phyloP scores from a whole-genome alignment of 2,113 vertebrate species.

The Cyprinus carpio region DNA sequence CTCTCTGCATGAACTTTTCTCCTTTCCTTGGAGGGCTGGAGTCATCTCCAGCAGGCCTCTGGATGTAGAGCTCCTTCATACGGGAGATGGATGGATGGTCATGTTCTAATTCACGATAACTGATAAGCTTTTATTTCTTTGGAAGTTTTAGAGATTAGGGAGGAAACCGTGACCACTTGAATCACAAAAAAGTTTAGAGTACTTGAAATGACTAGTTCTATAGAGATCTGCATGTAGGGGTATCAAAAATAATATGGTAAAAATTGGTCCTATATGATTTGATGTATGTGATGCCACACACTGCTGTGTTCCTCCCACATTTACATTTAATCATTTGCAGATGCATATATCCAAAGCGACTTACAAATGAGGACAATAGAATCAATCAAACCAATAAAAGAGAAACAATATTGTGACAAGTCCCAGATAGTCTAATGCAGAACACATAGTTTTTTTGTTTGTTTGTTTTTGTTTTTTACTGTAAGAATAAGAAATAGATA shows the following conservation, averaged over 20 bases:
- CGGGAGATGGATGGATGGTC: constrained; percentile 53
- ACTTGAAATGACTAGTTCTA: constrained; percentile 12
- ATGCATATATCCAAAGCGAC: neutral
- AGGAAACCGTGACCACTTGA: constrained; percentile 30
- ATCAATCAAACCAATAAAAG: too few species aligned
- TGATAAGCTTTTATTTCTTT: constrained; percentile 51
- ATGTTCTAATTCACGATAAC: constrained; percentile 44
- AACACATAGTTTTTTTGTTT: too few species aligned
- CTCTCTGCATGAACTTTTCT: constrained; percentile 54
- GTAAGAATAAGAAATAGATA: too few species aligned
- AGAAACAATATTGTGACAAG: too few species aligned
- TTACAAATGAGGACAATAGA: neutral
- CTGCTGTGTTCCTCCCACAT: neutral
- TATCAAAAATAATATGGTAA: neutral
- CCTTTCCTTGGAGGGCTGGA: constrained; percentile 49
- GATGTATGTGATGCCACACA: neutral
- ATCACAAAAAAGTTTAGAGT: too few species aligned
- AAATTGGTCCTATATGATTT: neutral
- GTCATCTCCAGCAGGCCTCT: constrained; percentile 45
- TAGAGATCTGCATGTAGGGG: neutral
- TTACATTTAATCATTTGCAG: neutral
- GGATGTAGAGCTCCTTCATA: constrained; percentile 47
- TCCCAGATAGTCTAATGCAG: too few species aligned
- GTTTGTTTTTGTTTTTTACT: too few species aligned
- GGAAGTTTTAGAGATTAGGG: constrained; percentile 33